These are phyloP conservation scores for Automeris io DNA, from an alignment of 2,888 invertebrate genomes.

Conservation along the genomic window DNA sequence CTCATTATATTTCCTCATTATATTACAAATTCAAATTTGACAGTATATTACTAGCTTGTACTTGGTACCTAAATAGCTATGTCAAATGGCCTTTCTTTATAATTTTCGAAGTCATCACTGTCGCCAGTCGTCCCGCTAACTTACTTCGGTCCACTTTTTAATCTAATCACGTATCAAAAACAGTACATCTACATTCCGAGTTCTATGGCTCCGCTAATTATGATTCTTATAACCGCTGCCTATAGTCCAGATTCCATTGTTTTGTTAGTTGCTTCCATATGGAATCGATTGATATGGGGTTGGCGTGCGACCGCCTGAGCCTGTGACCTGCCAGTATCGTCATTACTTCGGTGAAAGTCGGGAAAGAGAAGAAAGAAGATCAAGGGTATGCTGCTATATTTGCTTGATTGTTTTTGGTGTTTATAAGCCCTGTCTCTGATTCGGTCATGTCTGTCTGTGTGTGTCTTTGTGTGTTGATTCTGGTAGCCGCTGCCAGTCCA, in stretches of 20 bases:
- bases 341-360: conserved; percentile 58
- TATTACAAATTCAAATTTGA: too few species aligned
- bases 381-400: conserved; percentile 7
- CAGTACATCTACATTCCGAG: conserved; percentile 24
- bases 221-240: not conserved
- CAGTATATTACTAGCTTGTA: too few species aligned
- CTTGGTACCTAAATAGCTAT: too few species aligned
- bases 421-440: too few species aligned
- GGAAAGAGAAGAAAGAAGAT: conserved; percentile 33
- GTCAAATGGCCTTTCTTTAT: not conserved
- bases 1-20: too few species aligned
- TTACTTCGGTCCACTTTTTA: conserved; percentile 23
- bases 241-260: conserved; percentile 28
- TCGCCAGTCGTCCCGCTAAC: conserved; percentile 26
- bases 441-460: too few species aligned
- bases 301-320: conserved; percentile 49
- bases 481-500: too few species aligned
- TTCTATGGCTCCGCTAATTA: conserved; percentile 17
- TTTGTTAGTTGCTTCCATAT: conserved; percentile 14
- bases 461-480: too few species aligned
- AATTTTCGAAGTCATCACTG: not conserved
- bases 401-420: not conserved
- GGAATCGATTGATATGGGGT: conserved; percentile 54
- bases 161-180: conserved; percentile 48
- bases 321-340: conserved; percentile 66